These are phyloP conservation scores for Trichomycterus rosablanca DNA, from an alignment of 2,113 vertebrate genomes.

Conservation along the genomic window DNA sequence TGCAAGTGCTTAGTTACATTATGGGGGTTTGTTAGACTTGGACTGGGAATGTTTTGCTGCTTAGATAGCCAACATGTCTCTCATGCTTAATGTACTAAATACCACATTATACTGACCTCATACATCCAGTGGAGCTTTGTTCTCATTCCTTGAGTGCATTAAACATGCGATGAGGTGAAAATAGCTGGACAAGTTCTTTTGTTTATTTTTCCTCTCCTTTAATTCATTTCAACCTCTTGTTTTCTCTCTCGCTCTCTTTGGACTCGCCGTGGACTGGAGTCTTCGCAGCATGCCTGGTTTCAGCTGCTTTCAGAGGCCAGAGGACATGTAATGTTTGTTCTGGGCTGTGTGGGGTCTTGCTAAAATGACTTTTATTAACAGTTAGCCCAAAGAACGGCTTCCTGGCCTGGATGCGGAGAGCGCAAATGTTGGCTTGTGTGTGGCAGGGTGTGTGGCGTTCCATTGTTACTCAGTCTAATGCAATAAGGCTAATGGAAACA, in stretches of 20 bases:
- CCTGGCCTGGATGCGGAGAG: conserved; percentile 6
- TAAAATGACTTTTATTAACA: conserved; percentile 47
- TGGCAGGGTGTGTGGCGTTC: conserved; percentile 4
- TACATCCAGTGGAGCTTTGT: conserved; percentile 29
- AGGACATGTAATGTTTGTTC: conserved; percentile 40
- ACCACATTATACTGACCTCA: conserved; percentile 26
- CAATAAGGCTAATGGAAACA: no score
- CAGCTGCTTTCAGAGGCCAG: conserved; percentile 22
- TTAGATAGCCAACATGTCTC: conserved; percentile 28
- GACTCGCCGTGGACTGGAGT: conserved; percentile 17
- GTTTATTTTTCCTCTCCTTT: conserved; percentile 36
- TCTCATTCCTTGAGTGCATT: conserved; percentile 6
- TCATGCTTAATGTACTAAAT: conserved; percentile 32
- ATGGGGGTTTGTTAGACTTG: conserved; percentile 27
- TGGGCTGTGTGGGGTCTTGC: conserved; percentile 37
- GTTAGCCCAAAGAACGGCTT: conserved; percentile 37
- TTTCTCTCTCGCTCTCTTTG: not conserved
- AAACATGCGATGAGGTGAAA: conserved; percentile 17
- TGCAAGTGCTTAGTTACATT: conserved; percentile 21
- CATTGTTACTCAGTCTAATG: conserved; percentile 11
- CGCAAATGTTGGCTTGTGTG: conserved; percentile 1
- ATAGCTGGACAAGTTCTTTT: conserved; percentile 15
- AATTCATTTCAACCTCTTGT: not conserved
- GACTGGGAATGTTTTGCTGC: conserved; percentile 30
- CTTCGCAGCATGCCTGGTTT: conserved; percentile 30